Conservation (phyloP, 2,113 vertebrate species). For the Gadus chalcogrammus region DNA sequence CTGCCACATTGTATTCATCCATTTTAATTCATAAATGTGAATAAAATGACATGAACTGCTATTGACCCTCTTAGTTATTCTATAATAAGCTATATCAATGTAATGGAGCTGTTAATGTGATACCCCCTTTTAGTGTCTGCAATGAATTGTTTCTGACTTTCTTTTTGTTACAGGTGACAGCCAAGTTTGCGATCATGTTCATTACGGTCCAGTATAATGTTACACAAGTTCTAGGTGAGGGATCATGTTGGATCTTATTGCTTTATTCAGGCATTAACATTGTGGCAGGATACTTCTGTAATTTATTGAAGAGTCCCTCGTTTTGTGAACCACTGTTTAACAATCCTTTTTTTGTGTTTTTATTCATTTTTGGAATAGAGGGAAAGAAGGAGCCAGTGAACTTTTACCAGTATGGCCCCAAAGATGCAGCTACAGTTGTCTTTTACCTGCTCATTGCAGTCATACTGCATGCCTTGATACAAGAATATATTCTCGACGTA, state of each 20-base stretch:
- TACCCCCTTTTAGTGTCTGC: too few species aligned
- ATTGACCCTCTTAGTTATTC: too few species aligned
- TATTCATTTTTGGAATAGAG: slow-evolving; percentile 50
- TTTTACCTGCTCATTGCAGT: slow-evolving; percentile 82
- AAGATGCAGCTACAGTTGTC: slow-evolving; percentile 80
- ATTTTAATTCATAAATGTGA: too few species aligned
- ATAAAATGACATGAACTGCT: too few species aligned
- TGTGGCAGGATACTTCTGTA: too few species aligned
- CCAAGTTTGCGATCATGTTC: slow-evolving; percentile 78
- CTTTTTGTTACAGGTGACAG: slow-evolving; percentile 68
- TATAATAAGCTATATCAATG: too few species aligned
- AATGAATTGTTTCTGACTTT: slow-evolving; percentile 6
- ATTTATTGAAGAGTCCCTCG: too few species aligned
- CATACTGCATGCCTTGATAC: slow-evolving; percentile 82
- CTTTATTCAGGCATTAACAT: not conserved
- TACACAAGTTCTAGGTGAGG: slow-evolving; percentile 72
- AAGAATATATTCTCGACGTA: slow-evolving; percentile 80
- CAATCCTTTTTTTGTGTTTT: not conserved
- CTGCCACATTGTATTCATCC: too few species aligned
- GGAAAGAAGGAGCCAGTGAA: slow-evolving; percentile 70
- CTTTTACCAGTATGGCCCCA: slow-evolving; percentile 77
- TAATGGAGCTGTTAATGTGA: too few species aligned
- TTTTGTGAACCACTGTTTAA: not conserved
- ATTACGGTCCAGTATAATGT: slow-evolving; percentile 84
- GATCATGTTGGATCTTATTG: not conserved